Percentiles rank a stretch among this genome's conserved stretches.
phyloP scores from a whole-genome alignment of 2,797 vertebrate species.

The Urocyon cinereoargenteus region DNA sequence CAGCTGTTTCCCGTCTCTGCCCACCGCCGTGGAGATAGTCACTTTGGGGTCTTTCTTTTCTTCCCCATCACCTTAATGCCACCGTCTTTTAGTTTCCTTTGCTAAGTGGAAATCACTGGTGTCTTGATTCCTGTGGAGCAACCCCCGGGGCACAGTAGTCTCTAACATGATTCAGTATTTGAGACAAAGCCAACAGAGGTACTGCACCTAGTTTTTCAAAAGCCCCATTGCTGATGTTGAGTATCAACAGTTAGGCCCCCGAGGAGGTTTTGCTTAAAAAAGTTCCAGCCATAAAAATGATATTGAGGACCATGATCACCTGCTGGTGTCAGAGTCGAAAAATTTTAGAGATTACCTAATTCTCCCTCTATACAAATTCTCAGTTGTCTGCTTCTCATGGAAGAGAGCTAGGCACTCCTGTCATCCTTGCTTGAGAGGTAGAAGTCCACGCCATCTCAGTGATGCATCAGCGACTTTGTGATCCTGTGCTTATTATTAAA shows the following conservation, averaged over 20 bases:
- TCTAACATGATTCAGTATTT: not conserved
- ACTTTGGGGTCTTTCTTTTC: conserved; percentile 29
- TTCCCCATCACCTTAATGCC: not conserved
- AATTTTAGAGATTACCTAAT: conserved; percentile 21
- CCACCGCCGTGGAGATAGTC: not conserved
- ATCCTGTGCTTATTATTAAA: conserved; percentile 37
- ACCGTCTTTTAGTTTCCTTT: conserved; percentile 5
- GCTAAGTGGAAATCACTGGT: conserved; percentile 12
- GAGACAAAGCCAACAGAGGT: not conserved
- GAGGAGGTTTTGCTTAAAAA: not conserved
- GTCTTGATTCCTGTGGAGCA: conserved; percentile 29
- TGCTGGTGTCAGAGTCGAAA: conserved; percentile 25
- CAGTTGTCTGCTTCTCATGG: not conserved
- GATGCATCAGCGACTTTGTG: not conserved
- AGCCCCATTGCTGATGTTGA: not conserved
- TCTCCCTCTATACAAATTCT: not conserved
- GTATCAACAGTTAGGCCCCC: not conserved
- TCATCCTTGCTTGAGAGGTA: not conserved
- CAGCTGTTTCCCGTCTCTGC: not conserved
- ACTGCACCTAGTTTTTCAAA: not conserved
- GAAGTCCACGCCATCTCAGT: conserved; percentile 6
- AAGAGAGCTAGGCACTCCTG: not conserved
- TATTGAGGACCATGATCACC: not conserved
- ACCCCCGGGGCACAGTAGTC: not conserved
- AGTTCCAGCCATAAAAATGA: not conserved